These are phyloP conservation scores for Mesorhabditis spiculigera DNA, from an alignment of 2,888 invertebrate species.

Conservation along the genomic window DNA sequence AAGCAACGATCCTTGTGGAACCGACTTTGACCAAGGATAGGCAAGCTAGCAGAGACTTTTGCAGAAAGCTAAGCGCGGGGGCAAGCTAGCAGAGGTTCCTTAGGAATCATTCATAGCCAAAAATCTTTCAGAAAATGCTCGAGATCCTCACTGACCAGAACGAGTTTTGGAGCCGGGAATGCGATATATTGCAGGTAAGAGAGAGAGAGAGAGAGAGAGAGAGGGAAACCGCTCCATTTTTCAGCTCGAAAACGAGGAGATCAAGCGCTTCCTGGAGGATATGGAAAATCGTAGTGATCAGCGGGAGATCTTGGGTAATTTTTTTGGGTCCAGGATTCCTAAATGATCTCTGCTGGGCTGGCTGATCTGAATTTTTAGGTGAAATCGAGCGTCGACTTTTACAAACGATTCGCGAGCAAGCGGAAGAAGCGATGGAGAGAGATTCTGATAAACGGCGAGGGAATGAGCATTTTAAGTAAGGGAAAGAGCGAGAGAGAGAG, in stretches of 20 bases:
- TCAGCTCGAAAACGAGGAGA: slow-evolving; percentile 35
- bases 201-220: background rate
- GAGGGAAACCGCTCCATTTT: background rate
- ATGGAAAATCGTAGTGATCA: slow-evolving; percentile 49
- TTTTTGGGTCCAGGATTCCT: background rate
- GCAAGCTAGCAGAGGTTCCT: too few species aligned
- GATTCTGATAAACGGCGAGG: background rate
- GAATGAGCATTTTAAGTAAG: background rate
- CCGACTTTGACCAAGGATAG: too few species aligned
- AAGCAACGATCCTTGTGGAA: too few species aligned
- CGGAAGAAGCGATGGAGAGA: slow-evolving; percentile 40
- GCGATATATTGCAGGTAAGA: slow-evolving; percentile 26
- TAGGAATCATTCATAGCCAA: too few species aligned
- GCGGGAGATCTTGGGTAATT: slow-evolving; percentile 40
- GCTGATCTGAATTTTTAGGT: slow-evolving; percentile 18
- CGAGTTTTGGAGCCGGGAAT: slow-evolving; percentile 42
- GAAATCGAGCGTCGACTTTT: slow-evolving; percentile 49
- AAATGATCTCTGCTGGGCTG: background rate
- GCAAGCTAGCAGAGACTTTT: too few species aligned
- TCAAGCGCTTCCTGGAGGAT: slow-evolving; percentile 46
- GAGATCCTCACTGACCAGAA: slow-evolving; percentile 42
- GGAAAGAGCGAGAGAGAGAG: too few species aligned
- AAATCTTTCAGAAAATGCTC: slow-evolving; percentile 29
- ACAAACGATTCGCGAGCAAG: slow-evolving; percentile 44
- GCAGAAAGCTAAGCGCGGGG: too few species aligned